These are phyloP conservation scores for Oreochromis mossambicus DNA, from an alignment of 2,797 vertebrate species.

Conservation along the genomic window DNA sequence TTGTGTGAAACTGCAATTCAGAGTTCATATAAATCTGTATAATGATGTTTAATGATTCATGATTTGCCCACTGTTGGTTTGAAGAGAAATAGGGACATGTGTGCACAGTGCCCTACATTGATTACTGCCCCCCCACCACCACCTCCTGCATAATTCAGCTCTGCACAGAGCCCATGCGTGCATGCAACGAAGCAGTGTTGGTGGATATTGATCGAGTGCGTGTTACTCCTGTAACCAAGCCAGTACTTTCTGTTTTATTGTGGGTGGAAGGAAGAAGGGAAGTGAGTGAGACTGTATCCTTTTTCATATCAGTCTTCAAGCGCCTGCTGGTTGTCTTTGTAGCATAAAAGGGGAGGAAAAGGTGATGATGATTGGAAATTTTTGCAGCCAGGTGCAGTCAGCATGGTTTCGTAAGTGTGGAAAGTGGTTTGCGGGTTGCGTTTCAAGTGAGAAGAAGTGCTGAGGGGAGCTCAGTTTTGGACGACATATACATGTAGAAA, in stretches of 20 bases:
- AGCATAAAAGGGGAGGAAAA: not conserved
- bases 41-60: conserved; percentile 35
- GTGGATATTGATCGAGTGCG: conserved; percentile 52
- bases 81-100: conserved; percentile 6
- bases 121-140: conserved; percentile 11
- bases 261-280: conserved; percentile 14
- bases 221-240: conserved; percentile 35
- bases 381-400: conserved; percentile 25
- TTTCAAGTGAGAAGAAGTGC: conserved; percentile 14
- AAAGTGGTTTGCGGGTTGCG: not conserved
- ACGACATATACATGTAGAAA: conserved; percentile 1
- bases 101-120: conserved; percentile 19
- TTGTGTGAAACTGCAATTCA: not conserved
- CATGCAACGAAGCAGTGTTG: conserved; percentile 55
- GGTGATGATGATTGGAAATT: not conserved
- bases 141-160: conserved; percentile 29
- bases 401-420: conserved; percentile 1
- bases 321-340: not conserved
- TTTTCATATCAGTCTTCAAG: not conserved
- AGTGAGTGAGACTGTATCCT: not conserved
- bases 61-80: not conserved
- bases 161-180: conserved; percentile 41
- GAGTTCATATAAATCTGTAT: conserved; percentile 20
- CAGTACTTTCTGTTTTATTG: conserved; percentile 34
- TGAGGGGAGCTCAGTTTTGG: not conserved